phyloP scores from a whole-genome alignment of 2,888 invertebrate species.

The Hydraecia micacea region DNA sequence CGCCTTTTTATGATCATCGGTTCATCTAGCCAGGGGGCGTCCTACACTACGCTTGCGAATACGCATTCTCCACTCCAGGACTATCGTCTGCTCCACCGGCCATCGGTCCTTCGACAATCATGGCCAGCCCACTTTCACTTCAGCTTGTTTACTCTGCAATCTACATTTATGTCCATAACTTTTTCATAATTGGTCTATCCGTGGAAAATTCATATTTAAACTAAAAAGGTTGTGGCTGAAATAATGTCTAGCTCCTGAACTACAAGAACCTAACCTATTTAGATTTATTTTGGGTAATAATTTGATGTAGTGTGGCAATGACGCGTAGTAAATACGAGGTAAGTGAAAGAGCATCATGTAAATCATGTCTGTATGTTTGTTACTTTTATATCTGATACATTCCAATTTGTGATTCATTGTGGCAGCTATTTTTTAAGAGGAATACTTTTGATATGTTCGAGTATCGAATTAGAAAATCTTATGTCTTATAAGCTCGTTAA shows the following conservation, averaged over 20 bases:
- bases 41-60: too few relatives aligned
- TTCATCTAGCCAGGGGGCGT: too few relatives aligned
- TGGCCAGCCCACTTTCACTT: too few relatives aligned
- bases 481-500: not conserved
- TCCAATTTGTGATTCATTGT: slow-evolving; percentile 47
- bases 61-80: too few relatives aligned
- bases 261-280: slow-evolving; percentile 49
- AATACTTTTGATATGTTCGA: slow-evolving; percentile 10
- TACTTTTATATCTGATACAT: slow-evolving; percentile 36
- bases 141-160: too few relatives aligned
- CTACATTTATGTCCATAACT: too few relatives aligned
- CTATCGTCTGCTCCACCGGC: too few relatives aligned
- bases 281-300: slow-evolving; percentile 75
- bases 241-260: slow-evolving; percentile 19
- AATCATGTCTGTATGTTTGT: slow-evolving; percentile 67
- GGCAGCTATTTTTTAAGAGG: not conserved
- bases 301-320: slow-evolving; percentile 73
- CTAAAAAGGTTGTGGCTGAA: too few relatives aligned
- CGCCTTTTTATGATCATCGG: too few relatives aligned
- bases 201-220: too few relatives aligned
- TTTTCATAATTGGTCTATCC: too few relatives aligned
- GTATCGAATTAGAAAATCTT: not conserved
- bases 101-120: too few relatives aligned
- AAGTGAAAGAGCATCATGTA: slow-evolving; percentile 68
- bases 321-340: slow-evolving; percentile 55